Percentiles rank a stretch among this genome's conserved stretches.
Conservation (phyloP, 2,888 invertebrate genomes). For the Drosophila quasianomalipes region DNA sequence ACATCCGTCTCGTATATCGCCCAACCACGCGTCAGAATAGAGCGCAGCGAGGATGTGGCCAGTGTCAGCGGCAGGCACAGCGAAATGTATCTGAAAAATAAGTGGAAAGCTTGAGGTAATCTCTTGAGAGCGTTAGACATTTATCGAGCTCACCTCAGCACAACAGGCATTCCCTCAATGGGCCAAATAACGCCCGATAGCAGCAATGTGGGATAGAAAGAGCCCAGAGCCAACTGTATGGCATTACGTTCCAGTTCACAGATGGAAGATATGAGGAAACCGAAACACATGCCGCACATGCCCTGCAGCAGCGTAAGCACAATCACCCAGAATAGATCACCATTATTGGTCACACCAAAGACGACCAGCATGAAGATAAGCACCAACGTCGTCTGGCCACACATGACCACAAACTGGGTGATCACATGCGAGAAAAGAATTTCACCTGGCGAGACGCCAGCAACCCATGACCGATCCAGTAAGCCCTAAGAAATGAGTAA, state of each 20-base stretch:
- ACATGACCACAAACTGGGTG: slow-evolving; percentile 97
- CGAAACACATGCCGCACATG: slow-evolving; percentile 98
- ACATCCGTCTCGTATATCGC: slow-evolving; percentile 92
- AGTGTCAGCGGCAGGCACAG: slow-evolving; percentile 94
- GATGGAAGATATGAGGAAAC: slow-evolving; percentile 96
- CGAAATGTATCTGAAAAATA: slow-evolving; percentile 88
- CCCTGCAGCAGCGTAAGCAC: slow-evolving; percentile 95
- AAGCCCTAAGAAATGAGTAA: slow-evolving; percentile 87
- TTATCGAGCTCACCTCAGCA: slow-evolving; percentile 87
- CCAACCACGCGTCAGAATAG: slow-evolving; percentile 96
- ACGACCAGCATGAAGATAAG: slow-evolving; percentile 96
- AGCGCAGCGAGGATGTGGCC: slow-evolving; percentile 95
- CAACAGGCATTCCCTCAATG: slow-evolving; percentile 96
- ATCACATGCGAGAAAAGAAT: slow-evolving; percentile 97
- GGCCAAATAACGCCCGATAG: slow-evolving; percentile 98
- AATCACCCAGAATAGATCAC: slow-evolving; percentile 93
- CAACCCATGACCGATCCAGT: slow-evolving; percentile 96
- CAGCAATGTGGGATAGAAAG: slow-evolving; percentile 96
- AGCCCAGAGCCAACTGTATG: slow-evolving; percentile 96
- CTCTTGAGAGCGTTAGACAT: not conserved
- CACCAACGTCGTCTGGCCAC: slow-evolving; percentile 96
- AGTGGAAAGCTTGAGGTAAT: not conserved
- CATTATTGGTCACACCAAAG: slow-evolving; percentile 95
- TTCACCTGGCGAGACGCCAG: slow-evolving; percentile 96
- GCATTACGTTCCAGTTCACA: slow-evolving; percentile 97